Evolutionary conservation across 2,113 vertebrate species (phyloP).

Genomic region (Nyctereutes procyonoides): DNA sequence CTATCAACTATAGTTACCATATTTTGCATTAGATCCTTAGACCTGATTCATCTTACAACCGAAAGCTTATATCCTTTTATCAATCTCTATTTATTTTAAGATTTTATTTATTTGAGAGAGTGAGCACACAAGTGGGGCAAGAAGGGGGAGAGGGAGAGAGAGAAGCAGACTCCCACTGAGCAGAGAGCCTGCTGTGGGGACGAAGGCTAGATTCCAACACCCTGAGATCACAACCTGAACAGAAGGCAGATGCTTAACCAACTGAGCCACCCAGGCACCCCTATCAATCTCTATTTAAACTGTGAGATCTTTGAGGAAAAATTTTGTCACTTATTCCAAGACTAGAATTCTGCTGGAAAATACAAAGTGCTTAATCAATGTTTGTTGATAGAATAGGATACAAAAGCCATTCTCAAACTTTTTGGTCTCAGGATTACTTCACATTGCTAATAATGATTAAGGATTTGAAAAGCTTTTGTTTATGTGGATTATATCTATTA

Average conservation of each 20-base stretch:
- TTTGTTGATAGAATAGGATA: constrained; percentile 2
- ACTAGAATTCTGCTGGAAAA: not conserved
- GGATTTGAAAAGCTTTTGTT: not conserved
- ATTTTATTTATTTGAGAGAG: not conserved
- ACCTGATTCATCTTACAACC: not conserved
- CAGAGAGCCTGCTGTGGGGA: not conserved
- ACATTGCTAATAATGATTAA: constrained; percentile 8
- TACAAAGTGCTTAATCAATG: not conserved
- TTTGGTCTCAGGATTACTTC: not conserved
- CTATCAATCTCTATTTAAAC: not conserved
- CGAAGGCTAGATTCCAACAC: not conserved
- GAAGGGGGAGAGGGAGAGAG: not conserved
- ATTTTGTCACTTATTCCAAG: constrained; percentile 6
- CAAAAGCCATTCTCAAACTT: not conserved
- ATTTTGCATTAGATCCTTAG: not conserved
- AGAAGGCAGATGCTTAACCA: not conserved
- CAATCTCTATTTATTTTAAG: not conserved
- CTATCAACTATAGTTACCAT: not conserved
- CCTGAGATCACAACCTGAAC: not conserved
- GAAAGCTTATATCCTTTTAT: not conserved
- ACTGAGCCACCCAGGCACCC: not conserved
- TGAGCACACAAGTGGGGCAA: not conserved
- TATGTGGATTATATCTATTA: not conserved
- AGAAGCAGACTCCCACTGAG: not conserved
- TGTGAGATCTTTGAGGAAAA: not conserved